These are phyloP conservation scores for Chaunax sp. DNA, from an alignment of 2,797 vertebrate species.

Conservation along the genomic window DNA sequence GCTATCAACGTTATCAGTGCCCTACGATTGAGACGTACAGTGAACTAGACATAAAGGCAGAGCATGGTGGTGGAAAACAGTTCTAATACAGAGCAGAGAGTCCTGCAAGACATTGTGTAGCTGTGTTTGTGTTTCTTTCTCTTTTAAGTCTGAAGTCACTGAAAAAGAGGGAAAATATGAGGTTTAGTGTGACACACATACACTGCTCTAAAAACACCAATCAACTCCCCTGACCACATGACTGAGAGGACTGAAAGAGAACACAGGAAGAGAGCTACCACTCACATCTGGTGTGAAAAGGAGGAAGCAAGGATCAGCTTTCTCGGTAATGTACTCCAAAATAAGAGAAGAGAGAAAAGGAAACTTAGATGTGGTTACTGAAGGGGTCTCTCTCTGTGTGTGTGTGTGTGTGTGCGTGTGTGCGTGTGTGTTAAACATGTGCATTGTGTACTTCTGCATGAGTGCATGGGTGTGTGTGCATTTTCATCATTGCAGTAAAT, in stretches of 20 bases:
- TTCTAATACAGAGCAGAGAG: too few species aligned
- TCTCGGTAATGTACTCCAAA: conserved; percentile 81
- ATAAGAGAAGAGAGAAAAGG: conserved; percentile 82
- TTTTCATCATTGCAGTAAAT: conserved; percentile 53
- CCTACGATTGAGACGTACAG: too few species aligned
- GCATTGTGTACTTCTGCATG: conserved; percentile 37
- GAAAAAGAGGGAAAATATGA: conserved; percentile 14
- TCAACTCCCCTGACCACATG: conserved; percentile 43
- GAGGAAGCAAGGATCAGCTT: conserved; percentile 78
- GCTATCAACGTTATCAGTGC: too few species aligned
- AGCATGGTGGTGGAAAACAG: too few species aligned
- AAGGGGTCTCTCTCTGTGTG: conserved; percentile 46
- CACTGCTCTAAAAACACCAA: not conserved
- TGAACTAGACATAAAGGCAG: not conserved
- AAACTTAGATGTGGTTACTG: conserved; percentile 69
- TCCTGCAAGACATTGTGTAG: not conserved
- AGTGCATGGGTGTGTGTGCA: conserved; percentile 48
- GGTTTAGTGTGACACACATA: not conserved
- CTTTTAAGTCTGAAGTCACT: conserved; percentile 6
- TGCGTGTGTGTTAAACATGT: not conserved
- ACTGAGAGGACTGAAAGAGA: conserved; percentile 7
- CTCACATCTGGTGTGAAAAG: conserved; percentile 81
- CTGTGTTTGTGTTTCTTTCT: conserved; percentile 6
- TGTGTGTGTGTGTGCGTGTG: conserved; percentile 23
- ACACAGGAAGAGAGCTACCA: too few species aligned